Base-by-base conservation (phyloP, 2,113 vertebrate species). In the Pelobates fuscus region DNA sequence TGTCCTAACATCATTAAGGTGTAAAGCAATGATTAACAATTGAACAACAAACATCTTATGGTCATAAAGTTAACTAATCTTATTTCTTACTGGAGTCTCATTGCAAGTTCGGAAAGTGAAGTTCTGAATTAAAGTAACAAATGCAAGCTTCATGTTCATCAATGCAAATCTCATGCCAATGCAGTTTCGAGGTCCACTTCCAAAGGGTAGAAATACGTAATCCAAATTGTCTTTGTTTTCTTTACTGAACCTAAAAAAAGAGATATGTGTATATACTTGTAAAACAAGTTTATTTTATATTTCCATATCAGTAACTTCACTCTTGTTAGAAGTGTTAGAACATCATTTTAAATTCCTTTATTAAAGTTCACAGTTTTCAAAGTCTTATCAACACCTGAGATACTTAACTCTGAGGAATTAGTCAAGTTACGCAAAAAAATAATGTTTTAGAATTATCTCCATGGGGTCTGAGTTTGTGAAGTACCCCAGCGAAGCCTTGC, bases 91-190 rank as follows among this genome's bases (percentile, higher is more conserved):
- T 91, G 83, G 83, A 1, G 94, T 96, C 49, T 96, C 93, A 69
- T 92, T 85, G 78, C 92, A 93, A 41, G 86, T 81, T 60, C 85
- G 81, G 80, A 95, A 83, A 78, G 64, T 91, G 84, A 93, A 94
- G 25, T 70, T 84, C 72, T 93, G 92, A 14, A 96, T 71, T 11
- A 93, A 70, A 57, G 86, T 75, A 25, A 54, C 2, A 0, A 93
- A 0, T 18, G 86, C 89, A 0, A 89, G 78, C 82, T 94, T 96
- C 75, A 95, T 86, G 62, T 37, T 43, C 63, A 95, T 57, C 37
- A 93, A 65, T 26, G 92, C 93, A 82, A 93, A 96, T 15, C 93
- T 80, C 93, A 93, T 94, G 37, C 93, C 93, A 0, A 96, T 83
- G 81, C 94, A 95, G 80, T 94, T 96, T 63, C 93, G 87, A 12